Percentiles rank a stretch among this genome's conserved stretches.
These are phyloP conservation scores for Ginglymostoma cirratum DNA, from an alignment of 2,113 vertebrate genomes.

Conservation along the genomic window DNA sequence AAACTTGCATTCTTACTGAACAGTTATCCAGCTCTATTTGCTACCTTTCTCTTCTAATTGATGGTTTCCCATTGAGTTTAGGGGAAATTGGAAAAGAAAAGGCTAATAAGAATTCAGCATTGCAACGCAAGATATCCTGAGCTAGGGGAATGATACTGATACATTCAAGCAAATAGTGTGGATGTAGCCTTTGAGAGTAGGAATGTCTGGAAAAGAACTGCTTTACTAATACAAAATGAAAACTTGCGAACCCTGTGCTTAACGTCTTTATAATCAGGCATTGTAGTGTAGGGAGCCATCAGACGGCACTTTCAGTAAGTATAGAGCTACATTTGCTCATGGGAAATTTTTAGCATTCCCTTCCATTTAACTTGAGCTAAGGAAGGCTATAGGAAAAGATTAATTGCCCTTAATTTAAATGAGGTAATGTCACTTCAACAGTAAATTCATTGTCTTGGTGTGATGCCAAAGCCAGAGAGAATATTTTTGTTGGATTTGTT, in stretches of 20 bases:
- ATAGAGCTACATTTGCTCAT: background rate
- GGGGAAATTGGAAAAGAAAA: background rate
- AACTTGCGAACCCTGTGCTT: background rate
- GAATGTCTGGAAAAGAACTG: background rate
- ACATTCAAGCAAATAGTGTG: background rate
- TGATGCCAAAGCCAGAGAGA: background rate
- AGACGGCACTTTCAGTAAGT: background rate
- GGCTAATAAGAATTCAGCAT: background rate
- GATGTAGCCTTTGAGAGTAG: background rate
- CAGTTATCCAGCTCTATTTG: background rate
- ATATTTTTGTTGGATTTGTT: background rate
- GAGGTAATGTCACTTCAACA: background rate
- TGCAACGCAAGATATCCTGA: background rate
- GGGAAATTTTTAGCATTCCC: background rate
- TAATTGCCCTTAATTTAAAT: background rate
- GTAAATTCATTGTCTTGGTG: no score
- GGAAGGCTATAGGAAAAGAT: background rate
- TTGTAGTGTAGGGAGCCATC: background rate
- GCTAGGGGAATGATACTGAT: background rate
- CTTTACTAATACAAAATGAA: background rate
- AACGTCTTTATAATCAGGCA: background rate
- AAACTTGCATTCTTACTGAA: background rate
- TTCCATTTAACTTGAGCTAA: background rate
- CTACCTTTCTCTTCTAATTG: background rate
- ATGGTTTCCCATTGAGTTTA: background rate